Conservation (phyloP, 92 coral and sea anemone species). For the Zoanthus sociatus region DNA sequence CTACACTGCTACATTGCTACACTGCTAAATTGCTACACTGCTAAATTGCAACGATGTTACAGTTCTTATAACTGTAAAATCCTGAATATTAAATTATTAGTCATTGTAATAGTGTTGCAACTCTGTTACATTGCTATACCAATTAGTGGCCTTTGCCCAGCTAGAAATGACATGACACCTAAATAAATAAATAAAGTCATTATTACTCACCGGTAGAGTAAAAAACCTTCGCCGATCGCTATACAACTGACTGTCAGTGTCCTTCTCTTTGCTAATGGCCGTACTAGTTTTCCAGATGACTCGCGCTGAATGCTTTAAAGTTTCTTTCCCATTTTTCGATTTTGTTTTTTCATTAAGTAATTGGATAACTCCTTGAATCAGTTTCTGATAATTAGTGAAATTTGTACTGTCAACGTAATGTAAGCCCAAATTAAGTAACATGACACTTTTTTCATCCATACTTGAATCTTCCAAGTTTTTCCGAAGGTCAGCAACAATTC, state of each 20-base stretch:
- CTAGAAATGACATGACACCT: too few species aligned
- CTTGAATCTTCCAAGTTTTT: slow-evolving; percentile 66
- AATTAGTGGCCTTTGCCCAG: too few species aligned
- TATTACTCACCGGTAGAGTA: slow-evolving; percentile 75
- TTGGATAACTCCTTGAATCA: slow-evolving; percentile 65
- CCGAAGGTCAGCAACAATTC: slow-evolving; percentile 66
- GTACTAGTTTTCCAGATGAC: slow-evolving; percentile 94
- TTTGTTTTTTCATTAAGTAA: slow-evolving; percentile 51
- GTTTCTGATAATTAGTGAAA: slow-evolving; percentile 66
- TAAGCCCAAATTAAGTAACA: slow-evolving; percentile 85
- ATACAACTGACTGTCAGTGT: slow-evolving; percentile 63
- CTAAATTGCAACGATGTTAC: too few species aligned
- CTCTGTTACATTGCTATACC: too few species aligned
- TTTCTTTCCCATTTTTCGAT: slow-evolving; percentile 32
- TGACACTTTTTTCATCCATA: slow-evolving; percentile 84
- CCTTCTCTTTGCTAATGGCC: slow-evolving; percentile 90
- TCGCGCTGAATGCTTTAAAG: slow-evolving; percentile 55
- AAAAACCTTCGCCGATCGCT: slow-evolving; percentile 85
- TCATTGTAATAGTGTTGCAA: too few species aligned
- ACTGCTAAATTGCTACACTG: too few species aligned
- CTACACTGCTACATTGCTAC: too few species aligned
- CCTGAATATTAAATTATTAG: too few species aligned
- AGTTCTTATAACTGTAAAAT: too few species aligned
- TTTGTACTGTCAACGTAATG: slow-evolving; percentile 79
- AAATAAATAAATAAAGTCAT: too few species aligned